phyloP scores from a whole-genome alignment of 2,797 vertebrate species.

The Propithecus perrieri region DNA sequence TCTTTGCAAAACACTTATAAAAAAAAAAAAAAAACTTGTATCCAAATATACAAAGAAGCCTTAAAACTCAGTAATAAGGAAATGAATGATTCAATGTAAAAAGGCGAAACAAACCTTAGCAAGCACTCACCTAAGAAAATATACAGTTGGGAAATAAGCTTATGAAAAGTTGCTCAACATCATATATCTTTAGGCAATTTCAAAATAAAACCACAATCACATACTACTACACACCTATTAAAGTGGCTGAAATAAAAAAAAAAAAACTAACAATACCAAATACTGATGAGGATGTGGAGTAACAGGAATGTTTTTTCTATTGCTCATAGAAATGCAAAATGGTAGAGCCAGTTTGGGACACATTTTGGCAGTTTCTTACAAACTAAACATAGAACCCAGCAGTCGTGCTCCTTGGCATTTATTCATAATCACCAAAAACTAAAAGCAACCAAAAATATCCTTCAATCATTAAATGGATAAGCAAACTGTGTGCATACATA shows the following conservation, averaged over 20 bases:
- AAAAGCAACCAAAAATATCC: neutral
- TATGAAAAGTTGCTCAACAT: too few relatives aligned
- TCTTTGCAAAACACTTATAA: neutral
- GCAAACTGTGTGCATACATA: too few relatives aligned
- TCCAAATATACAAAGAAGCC: neutral
- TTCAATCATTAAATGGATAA: neutral
- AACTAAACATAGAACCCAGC: too few relatives aligned
- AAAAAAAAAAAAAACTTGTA: neutral
- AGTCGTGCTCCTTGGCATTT: rapidly evolving
- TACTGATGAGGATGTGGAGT: too few relatives aligned
- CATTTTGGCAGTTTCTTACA: neutral
- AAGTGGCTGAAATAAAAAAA: neutral
- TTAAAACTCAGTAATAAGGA: neutral
- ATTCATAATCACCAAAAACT: neutral
- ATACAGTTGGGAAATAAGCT: neutral
- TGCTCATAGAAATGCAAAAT: too few relatives aligned
- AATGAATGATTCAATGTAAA: neutral
- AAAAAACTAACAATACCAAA: neutral
- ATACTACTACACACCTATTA: neutral
- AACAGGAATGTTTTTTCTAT: neutral
- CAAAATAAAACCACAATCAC: neutral
- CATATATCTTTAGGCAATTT: neutral
- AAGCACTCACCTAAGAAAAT: neutral
- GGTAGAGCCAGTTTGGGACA: neutral
- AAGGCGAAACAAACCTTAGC: neutral